These are phyloP conservation scores for Potamarius usumacintae DNA, from an alignment of 2,113 vertebrate species.

Conservation along the genomic window DNA sequence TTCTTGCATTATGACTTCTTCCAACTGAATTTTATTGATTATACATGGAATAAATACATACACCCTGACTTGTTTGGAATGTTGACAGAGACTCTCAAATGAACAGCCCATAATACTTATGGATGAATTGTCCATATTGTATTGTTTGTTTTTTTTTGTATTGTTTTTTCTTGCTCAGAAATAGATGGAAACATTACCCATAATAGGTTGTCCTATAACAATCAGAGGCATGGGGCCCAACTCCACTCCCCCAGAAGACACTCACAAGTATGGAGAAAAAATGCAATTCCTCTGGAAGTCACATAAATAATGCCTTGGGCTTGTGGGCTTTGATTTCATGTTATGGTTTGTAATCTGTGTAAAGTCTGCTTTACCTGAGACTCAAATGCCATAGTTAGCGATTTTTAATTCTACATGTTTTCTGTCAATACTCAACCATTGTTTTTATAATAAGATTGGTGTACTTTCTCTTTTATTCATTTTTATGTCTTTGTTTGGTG, in stretches of 20 bases:
- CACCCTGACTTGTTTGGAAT: slow-evolving; percentile 45
- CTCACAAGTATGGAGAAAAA: slow-evolving; percentile 2
- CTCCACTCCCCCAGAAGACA: slow-evolving; percentile 14
- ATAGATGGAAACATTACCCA: slow-evolving; percentile 58
- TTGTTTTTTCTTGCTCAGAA: slow-evolving; percentile 61
- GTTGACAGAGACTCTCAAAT: slow-evolving; percentile 44
- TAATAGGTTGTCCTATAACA: slow-evolving; percentile 27
- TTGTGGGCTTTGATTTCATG: background rate
- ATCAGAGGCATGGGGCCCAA: slow-evolving; percentile 39
- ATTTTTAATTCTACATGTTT: background rate
- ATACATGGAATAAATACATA: slow-evolving; percentile 5
- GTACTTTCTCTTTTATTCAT: background rate
- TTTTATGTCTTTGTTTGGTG: background rate
- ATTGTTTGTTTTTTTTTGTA: slow-evolving; percentile 57
- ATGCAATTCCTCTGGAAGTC: background rate
- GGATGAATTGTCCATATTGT: slow-evolving; percentile 47
- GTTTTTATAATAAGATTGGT: background rate
- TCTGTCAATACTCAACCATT: background rate
- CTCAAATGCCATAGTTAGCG: background rate
- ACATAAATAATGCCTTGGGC: background rate
- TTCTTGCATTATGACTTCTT: background rate
- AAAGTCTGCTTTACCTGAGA: background rate
- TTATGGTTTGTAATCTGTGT: slow-evolving; percentile 10
- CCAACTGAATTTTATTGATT: background rate
- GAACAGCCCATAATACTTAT: slow-evolving; percentile 51